Base-by-base conservation (phyloP, 1,140 invertebrate genomes). In the Onthophagus taurus region DNA sequence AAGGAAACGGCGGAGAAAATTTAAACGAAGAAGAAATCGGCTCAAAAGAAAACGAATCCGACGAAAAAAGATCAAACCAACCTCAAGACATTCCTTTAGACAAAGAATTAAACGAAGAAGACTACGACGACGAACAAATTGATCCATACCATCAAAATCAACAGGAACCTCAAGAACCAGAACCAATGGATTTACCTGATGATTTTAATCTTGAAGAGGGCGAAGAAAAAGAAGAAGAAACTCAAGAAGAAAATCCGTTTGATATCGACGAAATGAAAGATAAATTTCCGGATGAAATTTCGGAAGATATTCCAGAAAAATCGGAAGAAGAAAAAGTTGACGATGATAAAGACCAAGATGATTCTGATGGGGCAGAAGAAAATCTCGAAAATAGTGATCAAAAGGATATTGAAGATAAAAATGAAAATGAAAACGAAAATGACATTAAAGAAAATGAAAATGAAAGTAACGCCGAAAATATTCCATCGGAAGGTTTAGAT, bases 111-210 rank as follows among this genome's bases (percentile, higher is more conserved):
- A 84, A 88, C 57, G 79, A 85, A 65, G 74, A 88, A 36, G 85
- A 90, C 48, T 60, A 77, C 49, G 80, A 88, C 62, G 85, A 90
- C 57, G 81, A 90, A 59, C 85, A 91, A 67, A 68, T 81, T 1
- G 87, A 94, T 74, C 85, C 86, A 14, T 82, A 89, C 62, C 85
- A 92, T 61, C 85, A 84, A 19, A 80, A 87, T 26, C 69, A 83
- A 41, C 74, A 79, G 54, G 75, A 80, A 48, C 70, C 78, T 30
- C 79, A 80, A 1, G 85, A 90, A 58, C 78, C 86, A 4, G 86
- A 93, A 66, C 72, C 81, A 13, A 75, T 94, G 59, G 89, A 95
- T 55, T 61, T 95, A 44, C 86, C 89, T 4, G 88, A 94, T 36
- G 82, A 91, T 69, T 64, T 89, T 31, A 78, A 90, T 58, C 63